These are phyloP conservation scores for Poicephalus gulielmi DNA, from an alignment of 2,113 vertebrate species.

Conservation along the genomic window DNA sequence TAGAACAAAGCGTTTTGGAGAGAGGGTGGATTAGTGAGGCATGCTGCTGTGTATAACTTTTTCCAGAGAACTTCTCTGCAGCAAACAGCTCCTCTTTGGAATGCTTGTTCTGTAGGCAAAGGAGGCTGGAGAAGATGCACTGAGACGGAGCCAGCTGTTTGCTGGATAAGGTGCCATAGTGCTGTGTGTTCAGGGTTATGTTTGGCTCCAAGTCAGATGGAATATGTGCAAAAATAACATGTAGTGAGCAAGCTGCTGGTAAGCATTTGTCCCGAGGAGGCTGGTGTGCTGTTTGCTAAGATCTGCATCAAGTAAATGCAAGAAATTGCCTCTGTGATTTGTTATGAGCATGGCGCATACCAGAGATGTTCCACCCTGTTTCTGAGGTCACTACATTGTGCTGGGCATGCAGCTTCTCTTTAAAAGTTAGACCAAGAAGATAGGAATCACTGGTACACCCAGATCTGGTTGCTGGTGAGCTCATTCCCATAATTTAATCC, in stretches of 20 bases:
- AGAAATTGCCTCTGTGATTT: not conserved
- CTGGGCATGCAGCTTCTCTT: not conserved
- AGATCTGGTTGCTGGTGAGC: not conserved
- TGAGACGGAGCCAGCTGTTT: not conserved
- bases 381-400: not conserved
- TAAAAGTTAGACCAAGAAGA: not conserved
- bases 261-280: fast-evolving
- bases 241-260: not conserved
- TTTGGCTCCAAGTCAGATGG: not conserved
- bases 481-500: not conserved
- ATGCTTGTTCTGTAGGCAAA: not conserved
- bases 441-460: not conserved
- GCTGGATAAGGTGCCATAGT: not conserved
- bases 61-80: not conserved
- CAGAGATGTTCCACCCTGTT: not conserved
- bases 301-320: not conserved
- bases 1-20: not conserved
- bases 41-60: not conserved
- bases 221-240: not conserved
- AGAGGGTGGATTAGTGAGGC: not conserved
- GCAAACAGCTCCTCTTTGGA: not conserved
- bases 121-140: not conserved
- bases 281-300: not conserved
- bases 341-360: not conserved
- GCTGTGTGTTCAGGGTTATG: not conserved